Evolutionary conservation across 2,888 invertebrate species (phyloP).

Genomic region (Minunthozetes semirufus): DNA sequence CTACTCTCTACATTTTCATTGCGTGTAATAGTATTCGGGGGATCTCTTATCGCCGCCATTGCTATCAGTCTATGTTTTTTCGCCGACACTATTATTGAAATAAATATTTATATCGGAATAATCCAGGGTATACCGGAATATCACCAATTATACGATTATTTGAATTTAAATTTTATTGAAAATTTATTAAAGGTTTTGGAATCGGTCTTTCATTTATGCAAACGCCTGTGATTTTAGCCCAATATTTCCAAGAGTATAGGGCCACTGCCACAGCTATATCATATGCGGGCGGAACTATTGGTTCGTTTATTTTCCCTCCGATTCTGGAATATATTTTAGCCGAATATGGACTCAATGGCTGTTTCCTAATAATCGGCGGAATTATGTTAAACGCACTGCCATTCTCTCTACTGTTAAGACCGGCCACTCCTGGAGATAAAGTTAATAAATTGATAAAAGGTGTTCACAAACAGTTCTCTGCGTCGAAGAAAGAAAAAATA

Average conservation of each 20-base stretch:
- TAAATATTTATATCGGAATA: conserved; percentile 40
- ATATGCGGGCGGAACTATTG: conserved; percentile 41
- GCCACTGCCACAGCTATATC: conserved; percentile 40
- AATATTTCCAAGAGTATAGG: conserved; percentile 41
- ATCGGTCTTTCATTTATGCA: conserved; percentile 41
- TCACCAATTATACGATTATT: background rate
- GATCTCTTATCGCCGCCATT: conserved; percentile 36
- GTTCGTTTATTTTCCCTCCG: conserved; percentile 41
- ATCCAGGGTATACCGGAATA: conserved; percentile 38
- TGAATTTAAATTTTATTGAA: background rate
- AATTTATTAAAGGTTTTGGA: conserved; percentile 38
- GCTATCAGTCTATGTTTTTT: conserved; percentile 40
- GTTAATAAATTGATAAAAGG: background rate
- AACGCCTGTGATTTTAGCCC: conserved; percentile 40
- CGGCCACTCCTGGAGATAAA: conserved; percentile 19
- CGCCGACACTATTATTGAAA: conserved; percentile 37
- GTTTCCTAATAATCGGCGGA: conserved; percentile 40
- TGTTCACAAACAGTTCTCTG: background rate
- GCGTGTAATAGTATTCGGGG: conserved; percentile 37
- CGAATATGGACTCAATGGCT: conserved; percentile 37
- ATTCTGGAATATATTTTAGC: conserved; percentile 39
- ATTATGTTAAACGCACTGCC: conserved; percentile 40
- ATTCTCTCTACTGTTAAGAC: conserved; percentile 31
- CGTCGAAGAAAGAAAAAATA: background rate
- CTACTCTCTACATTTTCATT: conserved; percentile 36